Base-by-base conservation (phyloP, 2,888 invertebrate genomes). In the Xanthostigma xanthostigma region DNA sequence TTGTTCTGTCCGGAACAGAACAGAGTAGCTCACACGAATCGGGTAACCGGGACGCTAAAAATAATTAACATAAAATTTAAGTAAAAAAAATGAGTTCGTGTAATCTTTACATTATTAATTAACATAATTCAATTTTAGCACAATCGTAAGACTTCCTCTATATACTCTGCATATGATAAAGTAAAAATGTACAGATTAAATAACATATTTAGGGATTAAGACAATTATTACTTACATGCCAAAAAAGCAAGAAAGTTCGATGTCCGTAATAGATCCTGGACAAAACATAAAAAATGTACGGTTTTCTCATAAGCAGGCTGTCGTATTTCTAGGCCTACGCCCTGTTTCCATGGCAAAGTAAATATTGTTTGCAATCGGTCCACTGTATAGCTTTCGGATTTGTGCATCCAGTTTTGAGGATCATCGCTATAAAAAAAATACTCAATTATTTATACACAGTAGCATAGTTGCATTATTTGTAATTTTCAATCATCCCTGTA, bases 291-390 rank as follows among this genome's bases (percentile, higher is more conserved):
- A 50, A 66, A 50, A 35, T 57, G 55, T 39, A 56, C 58, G 2
- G 57, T 52, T 10, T 67, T 54, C 14, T 58, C 59, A n/a, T 62
- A 62, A 10, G 60, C 56, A 54, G 67, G 66, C 45, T 66, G 64
- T 42, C 67, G 64, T 3, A 76, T 54, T 13, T 63, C 62, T n/a
- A 75, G 63, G 1, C 69, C 58, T 36, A 75, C 53, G 1, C 76
- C 76, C 53, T 73, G 66, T 54, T 75, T 71, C 64, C 71, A 76
- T n/a, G 75, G 72, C 49, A 76, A 53, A n/a, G 72, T 60, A 27
- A 68, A 66, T 45, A 75, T 62, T 3, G 60, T 60, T 53, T 68
- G 64, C 11, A 76, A 53, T 39, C 72, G 66, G 56, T 72, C 67
- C 50, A 68, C 64, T 1, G 70, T 67, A 54, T 69, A 70, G 51